Evolutionary conservation across 2,888 invertebrate genomes (phyloP).

Genomic region (Nymphalis urticae): DNA sequence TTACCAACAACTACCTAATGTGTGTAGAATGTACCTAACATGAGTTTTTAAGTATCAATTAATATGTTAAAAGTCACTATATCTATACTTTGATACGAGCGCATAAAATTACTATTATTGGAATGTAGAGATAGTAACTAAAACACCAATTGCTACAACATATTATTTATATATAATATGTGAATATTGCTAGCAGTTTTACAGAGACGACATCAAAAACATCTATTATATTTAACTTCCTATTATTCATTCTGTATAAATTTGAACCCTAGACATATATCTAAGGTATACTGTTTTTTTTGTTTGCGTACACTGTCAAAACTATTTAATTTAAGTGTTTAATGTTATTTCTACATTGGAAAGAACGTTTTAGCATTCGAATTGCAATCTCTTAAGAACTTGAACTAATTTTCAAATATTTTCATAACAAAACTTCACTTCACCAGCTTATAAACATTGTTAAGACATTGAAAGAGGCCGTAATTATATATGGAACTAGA

Average conservation of each 20-base stretch:
- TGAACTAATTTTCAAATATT: not conserved
- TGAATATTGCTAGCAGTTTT: not conserved
- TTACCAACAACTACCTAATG: not conserved
- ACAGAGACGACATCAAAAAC: not conserved
- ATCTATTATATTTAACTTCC: not conserved
- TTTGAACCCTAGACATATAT: no score
- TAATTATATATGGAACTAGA: not conserved
- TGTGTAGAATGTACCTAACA: not conserved
- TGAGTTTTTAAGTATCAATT: not conserved
- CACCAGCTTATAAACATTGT: no score
- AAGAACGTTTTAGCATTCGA: not conserved
- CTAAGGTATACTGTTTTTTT: no score
- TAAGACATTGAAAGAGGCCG: not conserved
- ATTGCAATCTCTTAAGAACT: not conserved
- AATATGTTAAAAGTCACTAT: conserved; percentile 3
- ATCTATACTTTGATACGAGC: conserved; percentile 8
- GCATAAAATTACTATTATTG: conserved; percentile 15
- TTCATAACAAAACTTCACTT: not conserved
- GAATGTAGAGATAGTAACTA: conserved; percentile 28
- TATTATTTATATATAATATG: not conserved
- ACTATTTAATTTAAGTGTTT: not conserved
- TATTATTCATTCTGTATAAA: not conserved
- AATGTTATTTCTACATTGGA: not conserved
- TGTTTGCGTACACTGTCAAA: no score
- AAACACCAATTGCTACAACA: conserved; percentile 10